A percentile compares a stretch with the other conserved stretches of the same genome.
phyloP scores from a whole-genome alignment of 2,113 vertebrate genomes.

The Aphyosemion australe region DNA sequence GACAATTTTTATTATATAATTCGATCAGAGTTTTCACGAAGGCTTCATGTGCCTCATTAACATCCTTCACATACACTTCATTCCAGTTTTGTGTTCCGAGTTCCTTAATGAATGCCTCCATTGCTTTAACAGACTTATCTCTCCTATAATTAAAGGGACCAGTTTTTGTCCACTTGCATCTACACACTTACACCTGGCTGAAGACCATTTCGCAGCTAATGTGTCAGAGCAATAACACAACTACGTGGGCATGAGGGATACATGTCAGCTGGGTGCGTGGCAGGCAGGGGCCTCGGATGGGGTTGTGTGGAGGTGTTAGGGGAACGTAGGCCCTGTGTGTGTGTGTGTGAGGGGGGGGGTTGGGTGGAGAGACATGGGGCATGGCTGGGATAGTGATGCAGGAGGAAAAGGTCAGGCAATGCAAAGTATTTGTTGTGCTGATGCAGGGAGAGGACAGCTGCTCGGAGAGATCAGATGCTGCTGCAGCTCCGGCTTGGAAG shows the following conservation, averaged over 20 bases:
- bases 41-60: too few relatives aligned
- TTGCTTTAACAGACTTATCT: too few relatives aligned
- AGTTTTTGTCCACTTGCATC: background rate
- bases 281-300: slow-evolving; percentile 57
- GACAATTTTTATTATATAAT: too few relatives aligned
- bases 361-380: slow-evolving; percentile 27
- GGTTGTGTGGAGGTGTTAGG: slow-evolving; percentile 62
- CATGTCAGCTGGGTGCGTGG: slow-evolving; percentile 64
- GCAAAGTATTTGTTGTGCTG: slow-evolving; percentile 85
- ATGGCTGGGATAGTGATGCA: slow-evolving; percentile 69
- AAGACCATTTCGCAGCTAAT: slow-evolving; percentile 58
- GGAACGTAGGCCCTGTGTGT: slow-evolving; percentile 28
- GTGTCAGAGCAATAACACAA: slow-evolving; percentile 69
- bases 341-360: slow-evolving; percentile 38
- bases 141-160: too few relatives aligned
- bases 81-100: too few relatives aligned
- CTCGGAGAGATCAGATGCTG: slow-evolving; percentile 78
- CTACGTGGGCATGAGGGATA: slow-evolving; percentile 57
- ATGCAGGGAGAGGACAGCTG: slow-evolving; percentile 83
- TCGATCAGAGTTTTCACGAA: too few relatives aligned
- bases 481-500: slow-evolving; percentile 65
- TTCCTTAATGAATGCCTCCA: too few relatives aligned
- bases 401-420: slow-evolving; percentile 82
- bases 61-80: too few relatives aligned
- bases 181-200: slow-evolving; percentile 41